Base-by-base conservation (phyloP, 1,140 invertebrate genomes). In the Whitmania pigra region DNA sequence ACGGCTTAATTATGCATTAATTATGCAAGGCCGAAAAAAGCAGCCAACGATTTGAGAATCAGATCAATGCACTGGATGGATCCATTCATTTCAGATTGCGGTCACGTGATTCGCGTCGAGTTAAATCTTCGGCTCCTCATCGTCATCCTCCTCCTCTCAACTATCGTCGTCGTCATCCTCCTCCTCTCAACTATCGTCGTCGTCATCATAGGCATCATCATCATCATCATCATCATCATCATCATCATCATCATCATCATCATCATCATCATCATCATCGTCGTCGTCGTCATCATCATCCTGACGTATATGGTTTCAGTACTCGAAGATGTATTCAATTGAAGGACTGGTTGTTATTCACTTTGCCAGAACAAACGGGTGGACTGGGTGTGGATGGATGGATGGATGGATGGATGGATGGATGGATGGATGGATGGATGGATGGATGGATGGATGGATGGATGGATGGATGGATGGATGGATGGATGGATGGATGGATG, bases 181-280 rank as follows among this genome's bases (percentile, higher is more conserved):
- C 1, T 31, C 20, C 1, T 31, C 57, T n/a, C n/a, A n/a, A n/a
- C n/a, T n/a, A 36, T 36, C 31, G 6, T 36, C 31, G 6, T 22
- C 66, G 7, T 67, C 66, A 29, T 3, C 66, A 29, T 67, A 2
- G 13, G 2, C 25, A 67, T 40, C 25, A 20, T 69, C n/a, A 9
- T 69, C n/a, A 22, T 69, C 67, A 13, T 69, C 20, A 40, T 25
- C 57, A 63, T 63, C 11, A 63, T 63, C 57, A 63, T 22, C 20
- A 18, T 63, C 57, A 63, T 63, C 67, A 31, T 31, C 67, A 31
- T 31, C 20, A n/a, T 31, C 57, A 63, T 63, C 57, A 31, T 63
- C 57, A 13, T 63, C 57, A 13, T 63, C 4, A 17, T 63, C 57
- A 1, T 63, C 57, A 15, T 63, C 57, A 17, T 31, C 57, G 29